Conservation (phyloP, 2,888 invertebrate genomes). For the Cheiracanthium punctorium region DNA sequence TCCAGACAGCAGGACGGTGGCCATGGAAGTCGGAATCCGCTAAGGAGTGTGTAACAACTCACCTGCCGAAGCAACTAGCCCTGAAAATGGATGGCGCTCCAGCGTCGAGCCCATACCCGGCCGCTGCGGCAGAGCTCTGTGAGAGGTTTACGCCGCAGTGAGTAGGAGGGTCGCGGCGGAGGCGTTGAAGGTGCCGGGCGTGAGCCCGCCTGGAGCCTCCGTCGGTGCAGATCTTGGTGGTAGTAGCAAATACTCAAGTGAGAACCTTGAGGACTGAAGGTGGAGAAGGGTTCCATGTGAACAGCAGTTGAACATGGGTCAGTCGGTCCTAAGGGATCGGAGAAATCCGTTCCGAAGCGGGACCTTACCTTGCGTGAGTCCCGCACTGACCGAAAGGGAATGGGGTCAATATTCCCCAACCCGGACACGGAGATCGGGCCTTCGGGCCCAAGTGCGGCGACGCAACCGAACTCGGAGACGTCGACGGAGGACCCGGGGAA, state of each 20-base stretch:
- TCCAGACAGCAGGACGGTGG: too few species aligned
- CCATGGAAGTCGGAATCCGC: too few species aligned
- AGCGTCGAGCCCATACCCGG: too few species aligned
- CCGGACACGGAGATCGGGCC: constrained; percentile 74
- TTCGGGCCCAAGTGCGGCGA: constrained; percentile 73
- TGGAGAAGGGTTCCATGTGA: constrained; percentile 80
- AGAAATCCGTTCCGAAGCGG: constrained; percentile 79
- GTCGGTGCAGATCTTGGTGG: not conserved
- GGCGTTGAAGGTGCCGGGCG: constrained; percentile 80
- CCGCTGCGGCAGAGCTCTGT: too few species aligned
- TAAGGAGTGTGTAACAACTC: too few species aligned
- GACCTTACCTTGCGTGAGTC: too few species aligned
- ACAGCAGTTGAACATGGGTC: constrained; percentile 77
- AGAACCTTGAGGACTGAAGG: constrained; percentile 74
- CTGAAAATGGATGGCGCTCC: too few species aligned
- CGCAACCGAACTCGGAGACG: constrained; percentile 76
- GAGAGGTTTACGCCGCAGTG: too few species aligned
- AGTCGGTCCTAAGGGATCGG: constrained; percentile 76
- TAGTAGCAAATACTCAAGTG: constrained; percentile 76
- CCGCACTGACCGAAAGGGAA: constrained; percentile 77
- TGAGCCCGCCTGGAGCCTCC: not conserved
- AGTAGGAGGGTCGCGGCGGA: too few species aligned
- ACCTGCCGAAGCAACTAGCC: too few species aligned
- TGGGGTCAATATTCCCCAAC: constrained; percentile 77
- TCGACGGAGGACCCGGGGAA: constrained; percentile 75